phyloP scores from a whole-genome alignment of 2,888 invertebrate species.

The Acanthosoma haemorrhoidale region DNA sequence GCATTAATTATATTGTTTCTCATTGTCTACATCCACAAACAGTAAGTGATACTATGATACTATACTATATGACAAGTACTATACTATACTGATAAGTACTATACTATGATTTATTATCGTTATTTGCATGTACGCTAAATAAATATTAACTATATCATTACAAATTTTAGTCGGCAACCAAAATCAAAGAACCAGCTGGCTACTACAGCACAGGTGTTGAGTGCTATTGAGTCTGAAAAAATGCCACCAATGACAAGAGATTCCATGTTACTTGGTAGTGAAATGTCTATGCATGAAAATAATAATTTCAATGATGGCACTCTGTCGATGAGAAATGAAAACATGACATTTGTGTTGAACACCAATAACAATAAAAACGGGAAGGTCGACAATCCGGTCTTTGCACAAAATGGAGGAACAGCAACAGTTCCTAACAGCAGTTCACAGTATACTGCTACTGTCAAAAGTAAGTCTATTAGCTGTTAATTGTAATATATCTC shows the following conservation, averaged over 20 bases:
- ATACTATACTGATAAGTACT: not conserved
- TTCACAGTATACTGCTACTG: slow-evolving; percentile 52
- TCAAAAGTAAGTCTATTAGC: slow-evolving; percentile 52
- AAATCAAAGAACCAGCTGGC: slow-evolving; percentile 39
- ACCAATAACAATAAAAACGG: slow-evolving; percentile 43
- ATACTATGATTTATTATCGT: not conserved
- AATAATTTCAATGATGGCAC: slow-evolving; percentile 44
- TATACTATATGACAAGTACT: not conserved
- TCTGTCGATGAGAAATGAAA: slow-evolving; percentile 35
- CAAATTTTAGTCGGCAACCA: slow-evolving; percentile 41
- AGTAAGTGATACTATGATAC: slow-evolving; percentile 50
- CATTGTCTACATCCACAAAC: slow-evolving; percentile 70
- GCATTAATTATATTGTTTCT: slow-evolving; percentile 69
- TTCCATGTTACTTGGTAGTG: slow-evolving; percentile 32
- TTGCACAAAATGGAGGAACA: slow-evolving; percentile 43
- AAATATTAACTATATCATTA: not conserved
- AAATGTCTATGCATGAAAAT: slow-evolving; percentile 36
- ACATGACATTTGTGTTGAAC: slow-evolving; percentile 36
- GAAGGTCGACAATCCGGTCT: slow-evolving; percentile 51
- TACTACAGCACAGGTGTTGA: slow-evolving; percentile 32
- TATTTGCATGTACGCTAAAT: not conserved
- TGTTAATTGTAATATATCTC: not conserved
- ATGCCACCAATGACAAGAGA: slow-evolving; percentile 41
- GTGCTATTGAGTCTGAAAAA: slow-evolving; percentile 44
- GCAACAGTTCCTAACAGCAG: slow-evolving; percentile 35